phyloP scores from a whole-genome alignment of 2,797 vertebrate genomes.

The Takifugu ocellatus region DNA sequence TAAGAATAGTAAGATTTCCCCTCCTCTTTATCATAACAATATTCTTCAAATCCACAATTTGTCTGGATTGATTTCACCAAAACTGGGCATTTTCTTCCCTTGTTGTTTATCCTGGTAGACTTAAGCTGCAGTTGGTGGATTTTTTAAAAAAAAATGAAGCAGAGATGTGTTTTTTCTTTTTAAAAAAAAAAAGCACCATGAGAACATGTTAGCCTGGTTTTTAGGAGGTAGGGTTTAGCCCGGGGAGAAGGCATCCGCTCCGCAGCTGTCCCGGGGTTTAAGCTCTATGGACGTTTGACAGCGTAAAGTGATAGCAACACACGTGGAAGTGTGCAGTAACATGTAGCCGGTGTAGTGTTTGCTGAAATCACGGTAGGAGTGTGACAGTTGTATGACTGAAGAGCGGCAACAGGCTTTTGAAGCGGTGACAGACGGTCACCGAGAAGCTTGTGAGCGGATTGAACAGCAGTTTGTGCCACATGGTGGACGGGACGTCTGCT shows the following conservation, averaged over 20 bases:
- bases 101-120: too few species aligned
- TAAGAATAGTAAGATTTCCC: too few species aligned
- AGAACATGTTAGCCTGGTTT: not conserved
- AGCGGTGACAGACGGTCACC: conserved; percentile 62
- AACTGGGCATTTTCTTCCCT: too few species aligned
- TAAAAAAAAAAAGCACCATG: not conserved
- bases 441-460: conserved; percentile 46
- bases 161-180: not conserved
- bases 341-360: conserved; percentile 12
- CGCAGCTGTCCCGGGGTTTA: conserved; percentile 46
- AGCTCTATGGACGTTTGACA: conserved; percentile 36
- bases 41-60: too few species aligned
- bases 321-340: conserved; percentile 49
- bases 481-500: conserved; percentile 54
- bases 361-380: conserved; percentile 37
- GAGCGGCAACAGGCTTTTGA: conserved; percentile 63
- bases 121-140: too few species aligned
- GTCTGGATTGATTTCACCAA: too few species aligned
- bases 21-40: too few species aligned
- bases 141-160: too few species aligned
- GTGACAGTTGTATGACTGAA: conserved; percentile 57
- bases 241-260: conserved; percentile 20
- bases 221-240: not conserved
- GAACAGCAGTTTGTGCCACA: conserved; percentile 45
- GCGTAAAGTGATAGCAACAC: conserved; percentile 38